These are phyloP conservation scores for Percina caprodes DNA, from an alignment of 2,113 vertebrate genomes.

Conservation along the genomic window DNA sequence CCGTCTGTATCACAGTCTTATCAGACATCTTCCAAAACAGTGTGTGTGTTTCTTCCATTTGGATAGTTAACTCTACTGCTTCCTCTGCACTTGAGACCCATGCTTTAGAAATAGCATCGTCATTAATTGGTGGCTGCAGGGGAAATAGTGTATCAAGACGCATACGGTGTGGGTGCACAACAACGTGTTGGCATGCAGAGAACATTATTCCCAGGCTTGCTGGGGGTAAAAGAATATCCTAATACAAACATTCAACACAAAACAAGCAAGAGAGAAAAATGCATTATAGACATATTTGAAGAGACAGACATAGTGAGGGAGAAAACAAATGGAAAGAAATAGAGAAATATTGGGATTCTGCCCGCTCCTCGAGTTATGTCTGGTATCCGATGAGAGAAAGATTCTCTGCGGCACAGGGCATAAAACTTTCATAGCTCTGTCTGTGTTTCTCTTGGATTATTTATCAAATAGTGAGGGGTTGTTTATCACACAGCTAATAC, in stretches of 20 bases:
- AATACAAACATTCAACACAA: slow-evolving; percentile 34
- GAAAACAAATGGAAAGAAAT: slow-evolving; percentile 43
- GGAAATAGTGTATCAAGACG: not conserved
- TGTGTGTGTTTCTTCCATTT: not conserved
- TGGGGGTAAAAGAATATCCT: not conserved
- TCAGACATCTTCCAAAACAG: slow-evolving; percentile 1
- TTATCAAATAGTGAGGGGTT: slow-evolving; percentile 79
- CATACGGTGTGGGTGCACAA: slow-evolving; percentile 3
- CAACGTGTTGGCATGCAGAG: slow-evolving; percentile 51
- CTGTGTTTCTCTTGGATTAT: slow-evolving; percentile 83
- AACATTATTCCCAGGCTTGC: not conserved
- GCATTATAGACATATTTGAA: slow-evolving; percentile 53
- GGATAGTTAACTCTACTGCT: slow-evolving; percentile 1
- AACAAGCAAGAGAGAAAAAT: slow-evolving; percentile 13
- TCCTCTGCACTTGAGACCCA: slow-evolving; percentile 15
- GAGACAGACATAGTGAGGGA: slow-evolving; percentile 37
- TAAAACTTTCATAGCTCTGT: slow-evolving; percentile 83
- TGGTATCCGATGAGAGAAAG: slow-evolving; percentile 54
- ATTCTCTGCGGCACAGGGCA: slow-evolving; percentile 66
- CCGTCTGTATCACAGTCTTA: slow-evolving; percentile 1
- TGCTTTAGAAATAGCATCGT: slow-evolving; percentile 48
- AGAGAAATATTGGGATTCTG: slow-evolving; percentile 65
- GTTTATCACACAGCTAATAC: slow-evolving; percentile 80
- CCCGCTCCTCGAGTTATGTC: slow-evolving; percentile 52
- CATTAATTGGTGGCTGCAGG: slow-evolving; percentile 33